Evolutionary conservation across 2,888 invertebrate species (phyloP).

Genomic region (Pegoplata infirma): DNA sequence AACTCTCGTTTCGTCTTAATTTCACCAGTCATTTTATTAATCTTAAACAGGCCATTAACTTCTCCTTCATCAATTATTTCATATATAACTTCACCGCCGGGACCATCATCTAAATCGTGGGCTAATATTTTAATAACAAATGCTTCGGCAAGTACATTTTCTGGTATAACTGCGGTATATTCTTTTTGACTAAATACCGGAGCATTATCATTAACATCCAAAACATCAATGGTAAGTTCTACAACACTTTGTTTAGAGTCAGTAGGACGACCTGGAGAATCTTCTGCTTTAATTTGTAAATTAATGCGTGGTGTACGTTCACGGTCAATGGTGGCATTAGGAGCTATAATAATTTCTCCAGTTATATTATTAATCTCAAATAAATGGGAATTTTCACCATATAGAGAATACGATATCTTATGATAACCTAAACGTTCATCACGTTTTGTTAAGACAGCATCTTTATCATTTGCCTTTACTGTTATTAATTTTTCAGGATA

Average conservation of each 20-base stretch:
- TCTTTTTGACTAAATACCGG: slow-evolving; percentile 83
- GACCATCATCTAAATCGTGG: slow-evolving; percentile 87
- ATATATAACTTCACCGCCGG: slow-evolving; percentile 85
- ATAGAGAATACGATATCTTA: slow-evolving; percentile 84
- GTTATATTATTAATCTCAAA: slow-evolving; percentile 85
- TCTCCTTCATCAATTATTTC: slow-evolving; percentile 87
- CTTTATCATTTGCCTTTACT: slow-evolving; percentile 85
- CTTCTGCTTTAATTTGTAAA: slow-evolving; percentile 86
- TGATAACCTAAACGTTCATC: slow-evolving; percentile 83
- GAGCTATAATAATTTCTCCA: slow-evolving; percentile 84
- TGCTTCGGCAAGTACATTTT: slow-evolving; percentile 84
- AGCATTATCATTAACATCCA: slow-evolving; percentile 89
- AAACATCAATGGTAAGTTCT: slow-evolving; percentile 83
- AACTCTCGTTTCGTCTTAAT: slow-evolving; percentile 83
- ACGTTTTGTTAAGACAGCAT: slow-evolving; percentile 81
- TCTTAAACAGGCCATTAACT: slow-evolving; percentile 84
- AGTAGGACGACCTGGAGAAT: slow-evolving; percentile 85
- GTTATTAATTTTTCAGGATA: slow-evolving; percentile 83
- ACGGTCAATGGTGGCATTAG: slow-evolving; percentile 84
- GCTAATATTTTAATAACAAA: slow-evolving; percentile 85
- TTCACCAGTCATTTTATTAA: slow-evolving; percentile 84
- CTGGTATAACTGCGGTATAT: slow-evolving; percentile 86
- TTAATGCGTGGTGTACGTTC: slow-evolving; percentile 85
- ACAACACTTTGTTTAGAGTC: slow-evolving; percentile 83
- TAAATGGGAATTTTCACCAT: slow-evolving; percentile 85